These are phyloP conservation scores for Tetraneura akinire DNA, from an alignment of 1,140 invertebrate genomes.

Conservation along the genomic window DNA sequence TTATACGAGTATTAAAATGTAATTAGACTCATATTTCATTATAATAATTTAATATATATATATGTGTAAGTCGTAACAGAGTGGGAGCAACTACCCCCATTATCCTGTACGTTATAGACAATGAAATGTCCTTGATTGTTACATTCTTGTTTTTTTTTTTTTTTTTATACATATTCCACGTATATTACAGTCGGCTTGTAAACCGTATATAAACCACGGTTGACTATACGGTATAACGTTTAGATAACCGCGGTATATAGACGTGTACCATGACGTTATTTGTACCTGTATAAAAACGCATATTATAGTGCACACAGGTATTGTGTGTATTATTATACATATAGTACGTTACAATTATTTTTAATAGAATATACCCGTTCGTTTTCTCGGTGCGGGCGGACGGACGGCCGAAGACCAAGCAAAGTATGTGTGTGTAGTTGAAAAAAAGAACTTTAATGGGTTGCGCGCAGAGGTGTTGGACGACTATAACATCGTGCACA, in stretches of 20 bases:
- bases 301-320: not conserved
- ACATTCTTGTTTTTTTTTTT: too few species aligned
- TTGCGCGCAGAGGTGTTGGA: not conserved
- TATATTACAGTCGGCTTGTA: too few species aligned
- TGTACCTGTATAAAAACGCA: too few species aligned
- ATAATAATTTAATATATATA: too few species aligned
- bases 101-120: too few species aligned
- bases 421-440: not conserved
- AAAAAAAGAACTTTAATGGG: constrained; percentile 36
- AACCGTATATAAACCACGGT: not conserved
- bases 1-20: too few species aligned
- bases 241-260: not conserved
- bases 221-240: not conserved
- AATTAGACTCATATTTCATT: too few species aligned
- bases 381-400: not conserved
- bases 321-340: not conserved
- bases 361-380: not conserved
- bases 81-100: too few species aligned
- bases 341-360: not conserved
- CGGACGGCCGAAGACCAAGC: too few species aligned
- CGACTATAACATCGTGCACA: constrained; percentile 8
- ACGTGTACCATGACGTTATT: not conserved
- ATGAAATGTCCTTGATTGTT: too few species aligned
- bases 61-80: too few species aligned
- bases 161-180: too few species aligned